These are phyloP conservation scores for Amorpha juglandis DNA, from an alignment of 2,888 invertebrate genomes.

Conservation along the genomic window DNA sequence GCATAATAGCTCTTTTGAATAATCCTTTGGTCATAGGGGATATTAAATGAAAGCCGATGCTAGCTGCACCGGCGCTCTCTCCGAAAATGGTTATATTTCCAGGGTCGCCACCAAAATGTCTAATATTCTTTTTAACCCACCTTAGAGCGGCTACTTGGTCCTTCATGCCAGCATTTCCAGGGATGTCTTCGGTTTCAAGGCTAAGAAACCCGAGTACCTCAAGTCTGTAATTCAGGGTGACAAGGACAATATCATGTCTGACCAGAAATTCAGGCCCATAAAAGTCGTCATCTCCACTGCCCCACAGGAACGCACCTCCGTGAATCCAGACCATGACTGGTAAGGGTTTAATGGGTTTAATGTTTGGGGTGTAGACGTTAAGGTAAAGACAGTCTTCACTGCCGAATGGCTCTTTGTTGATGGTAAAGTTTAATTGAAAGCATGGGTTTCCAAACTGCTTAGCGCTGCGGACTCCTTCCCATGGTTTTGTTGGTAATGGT, in stretches of 20 bases:
- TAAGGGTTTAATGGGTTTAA: constrained; percentile 45
- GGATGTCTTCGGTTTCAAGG: constrained; percentile 66
- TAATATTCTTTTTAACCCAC: constrained; percentile 71
- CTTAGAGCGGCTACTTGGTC: constrained; percentile 72
- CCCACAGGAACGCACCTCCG: constrained; percentile 60
- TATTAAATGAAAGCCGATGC: constrained; percentile 61
- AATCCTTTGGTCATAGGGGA: constrained; percentile 75
- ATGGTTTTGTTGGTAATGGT: constrained; percentile 59
- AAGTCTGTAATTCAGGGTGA: constrained; percentile 73
- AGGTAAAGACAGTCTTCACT: constrained; percentile 71
- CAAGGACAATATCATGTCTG: constrained; percentile 62
- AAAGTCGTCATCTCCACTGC: constrained; percentile 61
- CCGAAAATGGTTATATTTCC: constrained; percentile 75
- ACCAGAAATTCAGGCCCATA: constrained; percentile 71
- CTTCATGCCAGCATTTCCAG: constrained; percentile 78
- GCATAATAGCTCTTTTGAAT: constrained; percentile 83
- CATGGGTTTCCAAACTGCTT: constrained; percentile 59
- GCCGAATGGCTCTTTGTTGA: constrained; percentile 37
- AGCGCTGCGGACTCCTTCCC: constrained; percentile 65
- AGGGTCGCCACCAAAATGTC: constrained; percentile 68
- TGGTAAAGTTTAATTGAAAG: constrained; percentile 50
- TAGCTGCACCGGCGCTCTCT: constrained; percentile 68
- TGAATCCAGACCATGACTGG: constrained; percentile 74
- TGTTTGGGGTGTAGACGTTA: constrained; percentile 67
- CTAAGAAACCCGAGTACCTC: constrained; percentile 68